Percentiles rank a stretch among this genome's conserved stretches.
Evolutionary conservation across 2,888 invertebrate genomes (phyloP).

Genomic region (Cistogaster globosa): DNA sequence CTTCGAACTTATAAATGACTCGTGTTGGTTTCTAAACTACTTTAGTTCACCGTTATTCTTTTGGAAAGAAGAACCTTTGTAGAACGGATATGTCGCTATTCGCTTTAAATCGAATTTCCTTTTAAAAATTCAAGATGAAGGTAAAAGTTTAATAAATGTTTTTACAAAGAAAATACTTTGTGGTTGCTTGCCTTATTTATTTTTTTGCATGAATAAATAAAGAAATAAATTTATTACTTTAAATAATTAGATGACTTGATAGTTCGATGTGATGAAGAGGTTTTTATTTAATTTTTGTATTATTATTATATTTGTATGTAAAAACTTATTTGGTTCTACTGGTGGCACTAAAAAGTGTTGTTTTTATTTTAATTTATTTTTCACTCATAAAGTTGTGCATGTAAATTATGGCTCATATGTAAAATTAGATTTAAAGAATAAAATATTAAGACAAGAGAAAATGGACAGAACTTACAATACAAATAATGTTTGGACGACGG

Average conservation of each 20-base stretch:
- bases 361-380: neutral
- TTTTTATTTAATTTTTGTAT: slow-evolving; percentile 26
- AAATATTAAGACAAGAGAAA: slow-evolving; percentile 43
- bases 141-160: slow-evolving; percentile 36
- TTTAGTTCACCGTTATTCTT: slow-evolving; percentile 79
- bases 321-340: neutral
- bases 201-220: neutral
- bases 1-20: slow-evolving; percentile 78
- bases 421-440: neutral
- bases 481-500: slow-evolving; percentile 78
- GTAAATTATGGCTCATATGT: neutral
- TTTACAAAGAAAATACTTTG: neutral
- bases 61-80: slow-evolving; percentile 69
- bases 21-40: slow-evolving; percentile 74
- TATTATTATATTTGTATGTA: no score
- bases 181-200: neutral
- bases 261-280: slow-evolving; percentile 7
- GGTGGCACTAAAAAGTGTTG: neutral
- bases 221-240: slow-evolving; percentile 7
- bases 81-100: slow-evolving; percentile 68
- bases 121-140: slow-evolving; percentile 18
- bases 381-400: neutral
- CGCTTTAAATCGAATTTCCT: slow-evolving; percentile 15
- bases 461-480: slow-evolving; percentile 73
- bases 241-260: slow-evolving; percentile 34